phyloP scores from a whole-genome alignment of 1,140 invertebrate species.

The Aphelinus atriplicis region DNA sequence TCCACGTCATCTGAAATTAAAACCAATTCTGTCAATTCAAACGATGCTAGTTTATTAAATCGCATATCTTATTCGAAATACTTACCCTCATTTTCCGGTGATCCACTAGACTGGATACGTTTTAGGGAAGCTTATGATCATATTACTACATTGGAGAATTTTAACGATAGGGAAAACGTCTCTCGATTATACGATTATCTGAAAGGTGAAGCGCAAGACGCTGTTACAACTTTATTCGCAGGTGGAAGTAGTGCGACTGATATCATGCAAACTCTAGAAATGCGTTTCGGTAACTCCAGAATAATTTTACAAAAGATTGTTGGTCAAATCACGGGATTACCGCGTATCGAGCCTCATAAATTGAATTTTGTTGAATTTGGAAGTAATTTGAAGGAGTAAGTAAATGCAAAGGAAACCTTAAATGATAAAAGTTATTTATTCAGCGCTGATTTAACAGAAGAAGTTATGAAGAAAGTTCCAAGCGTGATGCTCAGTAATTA shows the following conservation, averaged over 20 bases:
- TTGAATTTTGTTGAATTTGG: background rate
- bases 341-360: background rate
- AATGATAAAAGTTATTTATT: background rate
- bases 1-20: background rate
- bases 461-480: background rate
- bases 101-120: conserved; percentile 30
- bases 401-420: background rate
- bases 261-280: conserved; percentile 12
- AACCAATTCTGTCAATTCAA: background rate
- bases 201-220: conserved; percentile 33
- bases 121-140: conserved; percentile 33
- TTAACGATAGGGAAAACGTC: conserved; percentile 36
- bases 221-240: conserved; percentile 28
- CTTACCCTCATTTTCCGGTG: conserved; percentile 28
- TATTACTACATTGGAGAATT: conserved; percentile 22
- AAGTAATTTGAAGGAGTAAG: background rate
- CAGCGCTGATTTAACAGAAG: background rate
- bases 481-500: background rate
- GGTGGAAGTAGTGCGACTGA: conserved; percentile 9
- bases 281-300: background rate
- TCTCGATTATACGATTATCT: conserved; percentile 26
- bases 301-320: conserved; percentile 1
- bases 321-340: background rate
- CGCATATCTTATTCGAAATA: background rate
- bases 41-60: background rate